Conservation (phyloP, 30 jellyfish, hydroid and myxozoan genomes). For the Morbakka virulenta region DNA sequence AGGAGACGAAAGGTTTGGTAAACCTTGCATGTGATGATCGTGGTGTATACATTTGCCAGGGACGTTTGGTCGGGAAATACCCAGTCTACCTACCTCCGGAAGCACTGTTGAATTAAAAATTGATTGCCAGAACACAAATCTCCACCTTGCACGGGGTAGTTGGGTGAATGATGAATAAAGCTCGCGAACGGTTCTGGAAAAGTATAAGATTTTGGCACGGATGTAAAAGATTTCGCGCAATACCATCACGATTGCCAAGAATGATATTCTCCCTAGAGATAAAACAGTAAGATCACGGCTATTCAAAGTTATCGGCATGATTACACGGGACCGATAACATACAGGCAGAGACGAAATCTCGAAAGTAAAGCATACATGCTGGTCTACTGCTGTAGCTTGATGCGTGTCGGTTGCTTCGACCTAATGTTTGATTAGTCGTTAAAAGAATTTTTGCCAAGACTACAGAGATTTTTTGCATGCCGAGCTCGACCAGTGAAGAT, state of each 20-base stretch:
- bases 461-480: slow-evolving; percentile 41
- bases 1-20: slow-evolving; percentile 3
- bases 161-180: slow-evolving; percentile 10
- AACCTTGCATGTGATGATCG: too few species aligned
- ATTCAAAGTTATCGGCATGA: slow-evolving; percentile 29
- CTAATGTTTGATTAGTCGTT: slow-evolving; percentile 28
- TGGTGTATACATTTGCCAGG: slow-evolving; percentile 14
- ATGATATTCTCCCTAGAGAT: slow-evolving; percentile 34
- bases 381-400: slow-evolving; percentile 44
- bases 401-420: slow-evolving; percentile 45
- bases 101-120: slow-evolving; percentile 18
- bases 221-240: slow-evolving; percentile 39
- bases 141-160: slow-evolving; percentile 47
- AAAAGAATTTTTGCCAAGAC: slow-evolving; percentile 10
- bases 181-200: slow-evolving; percentile 10
- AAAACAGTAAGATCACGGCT: slow-evolving; percentile 14
- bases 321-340: slow-evolving; percentile 40
- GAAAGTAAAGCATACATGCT: slow-evolving; percentile 45
- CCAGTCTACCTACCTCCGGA: too few species aligned
- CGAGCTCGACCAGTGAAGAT: slow-evolving; percentile 58
- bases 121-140: slow-evolving; percentile 7
- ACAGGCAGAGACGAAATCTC: not conserved
- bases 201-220: slow-evolving; percentile 26
- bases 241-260: slow-evolving; percentile 10
- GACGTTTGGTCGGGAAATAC: slow-evolving; percentile 41